Evolutionary conservation across 2,113 vertebrate genomes (phyloP).

Genomic region (Barbus barbus): DNA sequence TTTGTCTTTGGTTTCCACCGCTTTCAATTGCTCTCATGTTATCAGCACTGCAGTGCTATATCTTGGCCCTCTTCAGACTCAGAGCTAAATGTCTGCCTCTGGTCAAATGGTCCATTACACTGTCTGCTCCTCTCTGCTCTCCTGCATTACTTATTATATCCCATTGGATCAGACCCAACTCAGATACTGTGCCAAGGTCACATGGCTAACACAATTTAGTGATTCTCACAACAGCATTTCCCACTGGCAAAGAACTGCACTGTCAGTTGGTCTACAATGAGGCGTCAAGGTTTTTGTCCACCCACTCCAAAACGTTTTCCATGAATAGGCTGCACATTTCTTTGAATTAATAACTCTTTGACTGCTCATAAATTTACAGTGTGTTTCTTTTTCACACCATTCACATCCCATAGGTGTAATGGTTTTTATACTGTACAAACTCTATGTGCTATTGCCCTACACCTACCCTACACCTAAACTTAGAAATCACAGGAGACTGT

Average conservation of each 20-base stretch:
- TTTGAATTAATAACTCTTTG: background rate
- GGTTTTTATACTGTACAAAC: too few relatives aligned
- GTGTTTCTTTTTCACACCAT: background rate
- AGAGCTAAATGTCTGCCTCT: slow-evolving; percentile 51
- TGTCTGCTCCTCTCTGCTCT: slow-evolving; percentile 46
- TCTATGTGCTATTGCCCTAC: too few relatives aligned
- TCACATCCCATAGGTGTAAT: background rate
- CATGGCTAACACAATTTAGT: slow-evolving; percentile 52
- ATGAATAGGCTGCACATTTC: background rate
- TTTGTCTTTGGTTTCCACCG: background rate
- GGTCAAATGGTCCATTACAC: slow-evolving; percentile 59
- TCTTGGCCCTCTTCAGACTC: slow-evolving; percentile 20
- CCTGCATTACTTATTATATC: slow-evolving; percentile 51
- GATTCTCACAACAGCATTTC: slow-evolving; percentile 26
- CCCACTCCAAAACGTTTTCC: background rate
- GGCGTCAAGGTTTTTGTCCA: slow-evolving; percentile 23
- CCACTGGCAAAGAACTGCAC: slow-evolving; percentile 30
- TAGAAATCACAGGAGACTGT: too few relatives aligned
- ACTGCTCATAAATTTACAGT: background rate
- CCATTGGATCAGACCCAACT: slow-evolving; percentile 47
- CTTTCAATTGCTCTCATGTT: background rate
- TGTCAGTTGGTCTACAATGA: slow-evolving; percentile 22
- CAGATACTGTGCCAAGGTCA: slow-evolving; percentile 50
- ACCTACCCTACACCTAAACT: too few relatives aligned
- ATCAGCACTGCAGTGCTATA: slow-evolving; percentile 3